Percentiles rank a stretch among this genome's conserved stretches.
Conservation (phyloP, 1,140 invertebrate genomes). For the Monochamus saltuarius region DNA sequence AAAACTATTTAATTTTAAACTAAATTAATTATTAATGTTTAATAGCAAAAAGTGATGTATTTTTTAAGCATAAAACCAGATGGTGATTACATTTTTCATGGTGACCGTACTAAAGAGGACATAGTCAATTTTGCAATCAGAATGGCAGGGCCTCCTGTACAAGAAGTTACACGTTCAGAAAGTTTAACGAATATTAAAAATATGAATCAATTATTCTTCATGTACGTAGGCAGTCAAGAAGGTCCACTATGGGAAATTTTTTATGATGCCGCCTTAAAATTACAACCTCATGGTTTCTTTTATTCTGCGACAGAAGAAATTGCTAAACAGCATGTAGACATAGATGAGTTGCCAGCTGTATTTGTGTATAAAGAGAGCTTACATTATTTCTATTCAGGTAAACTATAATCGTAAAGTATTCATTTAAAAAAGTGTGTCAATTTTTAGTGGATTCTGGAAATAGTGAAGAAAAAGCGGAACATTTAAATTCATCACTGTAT, state of each 20-base stretch:
- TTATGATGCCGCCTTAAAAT: slow-evolving; percentile 69
- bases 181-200: slow-evolving; percentile 76
- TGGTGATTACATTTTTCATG: slow-evolving; percentile 77
- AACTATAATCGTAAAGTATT: slow-evolving; percentile 23
- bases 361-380: slow-evolving; percentile 83
- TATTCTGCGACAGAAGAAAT: slow-evolving; percentile 72
- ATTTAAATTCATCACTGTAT: slow-evolving; percentile 68
- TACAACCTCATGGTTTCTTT: slow-evolving; percentile 84
- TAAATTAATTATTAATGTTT: too few relatives aligned
- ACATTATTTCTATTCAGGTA: slow-evolving; percentile 72
- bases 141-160: slow-evolving; percentile 84
- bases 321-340: slow-evolving; percentile 66
- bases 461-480: slow-evolving; percentile 38
- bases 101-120: slow-evolving; percentile 88
- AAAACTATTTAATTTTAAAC: too few relatives aligned
- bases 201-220: slow-evolving; percentile 80
- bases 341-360: slow-evolving; percentile 67
- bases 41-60: too few relatives aligned
- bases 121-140: slow-evolving; percentile 91
- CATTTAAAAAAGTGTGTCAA: neutral
- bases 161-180: slow-evolving; percentile 73
- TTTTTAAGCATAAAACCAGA: slow-evolving; percentile 81
- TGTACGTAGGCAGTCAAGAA: slow-evolving; percentile 77
- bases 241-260: slow-evolving; percentile 78
- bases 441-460: slow-evolving; percentile 35